Evolutionary conservation across 2,797 vertebrate genomes (phyloP), one percentile per base, ranked within the genome.

Genomic region (Xenopus petersii): DNA sequence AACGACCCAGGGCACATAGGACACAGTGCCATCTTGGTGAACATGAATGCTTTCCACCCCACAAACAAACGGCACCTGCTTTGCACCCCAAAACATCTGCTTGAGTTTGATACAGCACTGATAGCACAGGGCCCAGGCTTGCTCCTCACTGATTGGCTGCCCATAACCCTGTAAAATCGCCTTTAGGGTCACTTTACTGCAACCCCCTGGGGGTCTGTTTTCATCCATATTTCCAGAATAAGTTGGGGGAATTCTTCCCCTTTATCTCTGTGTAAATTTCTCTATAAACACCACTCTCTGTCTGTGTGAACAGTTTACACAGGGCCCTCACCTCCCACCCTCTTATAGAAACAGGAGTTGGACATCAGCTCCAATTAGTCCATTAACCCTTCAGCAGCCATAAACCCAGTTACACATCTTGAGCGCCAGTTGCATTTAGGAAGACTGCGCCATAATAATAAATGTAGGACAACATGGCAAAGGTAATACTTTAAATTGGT

Each of bases 61-160:
- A 4, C 83, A 80, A 49, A 89, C 33, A 16, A 77, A 47, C 0
- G 81, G 69, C 9, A 80, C 70, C 16, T 11, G 5, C 11, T 17
- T 54, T 0, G 26, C n/a, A 10, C 42, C 80, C 10, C 16, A 51
- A 2, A n/a, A 21, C 33, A 82, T 1, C 33, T 82, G 74, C 16
- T 81, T 62, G 51, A 90, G 80, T 51, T 84, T 81, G 12, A 6
- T 9, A 69, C 89, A 89, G 24, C 89, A 85, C 51, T 92, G 89
- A 75, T 86, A 90, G 56, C 91, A 92, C 15, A 93, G 48, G 59
- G 91, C 91, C 90, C 90, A 92, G 15, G 91, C 91, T 82, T 92
- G 87, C 75, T 93, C 90, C 73, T 92, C 91, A 0, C 83, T 90
- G 78, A 92, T 58, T 1, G 91, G 84, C 36, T 84, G 83, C 0